Conservation (phyloP, 2,888 invertebrate genomes). For the Achlya flavicornis region DNA sequence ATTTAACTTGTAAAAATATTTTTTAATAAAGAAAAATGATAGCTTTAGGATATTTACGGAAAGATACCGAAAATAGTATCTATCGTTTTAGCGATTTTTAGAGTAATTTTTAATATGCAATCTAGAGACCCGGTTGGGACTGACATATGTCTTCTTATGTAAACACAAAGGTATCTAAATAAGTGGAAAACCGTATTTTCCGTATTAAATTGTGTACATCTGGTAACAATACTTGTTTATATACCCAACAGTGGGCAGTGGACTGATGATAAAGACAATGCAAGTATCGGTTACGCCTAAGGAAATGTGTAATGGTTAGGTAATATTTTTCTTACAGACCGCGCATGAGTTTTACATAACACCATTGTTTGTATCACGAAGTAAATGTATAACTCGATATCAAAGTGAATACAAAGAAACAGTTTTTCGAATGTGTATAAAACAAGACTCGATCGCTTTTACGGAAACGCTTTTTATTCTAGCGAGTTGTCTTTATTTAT, state of each 20-base stretch:
- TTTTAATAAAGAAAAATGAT: too few relatives aligned
- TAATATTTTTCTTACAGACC: constrained; percentile 4
- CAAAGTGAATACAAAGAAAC: neutral
- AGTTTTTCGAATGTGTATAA: neutral
- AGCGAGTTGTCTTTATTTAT: neutral
- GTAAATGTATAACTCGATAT: constrained; percentile 4
- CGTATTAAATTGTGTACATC: too few relatives aligned
- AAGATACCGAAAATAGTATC: too few relatives aligned
- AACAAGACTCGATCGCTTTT: neutral
- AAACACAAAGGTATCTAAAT: too few relatives aligned
- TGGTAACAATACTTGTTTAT: too few relatives aligned
- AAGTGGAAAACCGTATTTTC: too few relatives aligned
- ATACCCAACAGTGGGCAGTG: neutral
- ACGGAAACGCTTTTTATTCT: neutral
- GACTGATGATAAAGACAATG: neutral
- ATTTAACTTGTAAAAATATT: too few relatives aligned
- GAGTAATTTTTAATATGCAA: too few relatives aligned
- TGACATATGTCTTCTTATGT: too few relatives aligned
- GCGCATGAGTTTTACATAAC: neutral
- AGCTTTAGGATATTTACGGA: too few relatives aligned
- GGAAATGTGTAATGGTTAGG: constrained; percentile 6
- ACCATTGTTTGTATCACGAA: constrained; percentile 1
- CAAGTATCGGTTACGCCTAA: constrained; percentile 3
- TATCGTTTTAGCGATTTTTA: too few relatives aligned
- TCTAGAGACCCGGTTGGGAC: too few relatives aligned